phyloP scores from a whole-genome alignment of 2,888 invertebrate species.

The Mythimna albipuncta region DNA sequence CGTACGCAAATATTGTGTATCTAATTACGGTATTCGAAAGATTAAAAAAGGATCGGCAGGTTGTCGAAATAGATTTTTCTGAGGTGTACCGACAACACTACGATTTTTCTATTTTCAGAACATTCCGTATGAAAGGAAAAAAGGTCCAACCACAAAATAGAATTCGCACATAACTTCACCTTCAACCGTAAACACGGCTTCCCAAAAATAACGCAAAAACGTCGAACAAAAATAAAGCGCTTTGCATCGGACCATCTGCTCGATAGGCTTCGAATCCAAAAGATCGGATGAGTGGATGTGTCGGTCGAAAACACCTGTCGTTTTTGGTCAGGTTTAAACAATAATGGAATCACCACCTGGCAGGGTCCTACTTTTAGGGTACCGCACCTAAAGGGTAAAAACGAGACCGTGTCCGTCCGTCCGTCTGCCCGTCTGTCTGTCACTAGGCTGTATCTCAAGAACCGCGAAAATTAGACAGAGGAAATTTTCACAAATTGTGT shows the following conservation, averaged over 20 bases:
- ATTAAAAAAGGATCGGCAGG: too few species aligned
- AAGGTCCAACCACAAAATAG: constrained; percentile 18
- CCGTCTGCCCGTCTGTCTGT: too few species aligned
- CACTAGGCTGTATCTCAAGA: too few species aligned
- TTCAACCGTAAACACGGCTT: constrained; percentile 10
- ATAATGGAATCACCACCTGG: constrained; percentile 74
- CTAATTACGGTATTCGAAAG: too few species aligned
- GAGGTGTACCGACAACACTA: not conserved
- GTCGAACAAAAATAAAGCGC: constrained; percentile 44
- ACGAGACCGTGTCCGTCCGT: too few species aligned
- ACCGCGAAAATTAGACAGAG: too few species aligned
- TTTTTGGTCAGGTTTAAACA: constrained; percentile 78
- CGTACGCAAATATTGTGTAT: too few species aligned
- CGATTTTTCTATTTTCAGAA: constrained; percentile 3
- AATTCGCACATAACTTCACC: constrained; percentile 30
- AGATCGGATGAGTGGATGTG: constrained; percentile 57
- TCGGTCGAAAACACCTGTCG: constrained; percentile 80
- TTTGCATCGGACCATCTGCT: constrained; percentile 62
- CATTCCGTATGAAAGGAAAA: constrained; percentile 7
- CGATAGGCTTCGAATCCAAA: constrained; percentile 55
- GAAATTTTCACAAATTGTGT: too few species aligned
- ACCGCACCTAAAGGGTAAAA: too few species aligned
- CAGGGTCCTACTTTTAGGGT: constrained; percentile 52
- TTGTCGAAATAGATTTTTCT: constrained; percentile 7
- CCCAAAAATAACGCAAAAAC: constrained; percentile 52